Evolutionary conservation across 1,140 invertebrate species (phyloP), one percentile per base, ranked within the genome.

Genomic region (Olivierus martensii): DNA sequence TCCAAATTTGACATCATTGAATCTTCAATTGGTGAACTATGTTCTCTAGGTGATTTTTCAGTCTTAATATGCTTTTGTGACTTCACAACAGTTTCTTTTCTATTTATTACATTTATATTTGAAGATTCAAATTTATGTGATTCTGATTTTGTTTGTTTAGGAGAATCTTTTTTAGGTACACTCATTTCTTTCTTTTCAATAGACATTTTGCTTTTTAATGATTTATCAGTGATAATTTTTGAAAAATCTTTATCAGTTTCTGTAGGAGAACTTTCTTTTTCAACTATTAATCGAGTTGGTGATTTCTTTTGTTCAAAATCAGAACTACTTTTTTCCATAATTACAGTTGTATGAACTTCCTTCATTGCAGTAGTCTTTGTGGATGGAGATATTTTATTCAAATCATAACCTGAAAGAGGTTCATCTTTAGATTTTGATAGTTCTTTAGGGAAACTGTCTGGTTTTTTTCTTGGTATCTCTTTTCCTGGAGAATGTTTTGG

Each of bases 1-100:
- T 51, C 43, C 22, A 18, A 22, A 18, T 22, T 1, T 17, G 38
- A 12, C 3, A 18, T 42, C 38, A 44, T 46, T 11, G n/a, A 22
- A 38, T 38, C 35, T 46, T n/a, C 28, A n/a, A 7, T 12, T 6
- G 42, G 19, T 1, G 18, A 34, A 36, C 12, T 46, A 17, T 18
- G 12, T 47, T 53, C 38, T 42, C 21, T 46, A 3, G 45, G 51
- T 1, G 42, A 39, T 50, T 50, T 54, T 9, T 11, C 12, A 28
- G 43, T 34, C 14, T 22, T 41, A 7, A 22, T n/a, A 17, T 18
- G 21, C 3, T 15, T 17, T 34, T 47, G 38, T 15, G 12, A 2
- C 28, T 34, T 22, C 5, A 12, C 42, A 38, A 15, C n/a, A n/a
- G 36, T 44, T 2, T 18, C 4, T n/a, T 47, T 34, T 6, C 17